Percentiles rank a stretch among this genome's conserved stretches.
These are phyloP conservation scores for Drosophila pandora DNA, from an alignment of 1,140 invertebrate species.

Conservation along the genomic window DNA sequence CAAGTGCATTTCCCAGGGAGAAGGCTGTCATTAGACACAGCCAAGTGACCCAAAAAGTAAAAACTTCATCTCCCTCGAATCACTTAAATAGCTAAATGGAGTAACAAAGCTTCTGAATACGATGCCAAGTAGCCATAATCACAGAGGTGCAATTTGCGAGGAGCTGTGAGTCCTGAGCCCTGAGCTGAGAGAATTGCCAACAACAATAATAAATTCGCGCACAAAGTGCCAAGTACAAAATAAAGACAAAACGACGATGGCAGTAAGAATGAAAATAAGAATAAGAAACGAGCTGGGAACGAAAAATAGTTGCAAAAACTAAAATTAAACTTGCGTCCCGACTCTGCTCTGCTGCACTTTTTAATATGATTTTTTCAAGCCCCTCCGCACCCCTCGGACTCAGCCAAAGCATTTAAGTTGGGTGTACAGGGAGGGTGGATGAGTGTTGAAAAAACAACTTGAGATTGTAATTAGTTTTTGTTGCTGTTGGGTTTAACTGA, in stretches of 20 bases:
- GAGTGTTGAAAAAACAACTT: slow-evolving; percentile 81
- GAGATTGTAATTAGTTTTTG: slow-evolving; percentile 82
- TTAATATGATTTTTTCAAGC: slow-evolving; percentile 64
- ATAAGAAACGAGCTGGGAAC: slow-evolving; percentile 29
- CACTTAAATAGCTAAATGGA: slow-evolving; percentile 65
- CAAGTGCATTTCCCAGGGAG: slow-evolving; percentile 66
- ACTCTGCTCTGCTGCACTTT: slow-evolving; percentile 40
- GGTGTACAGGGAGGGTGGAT: slow-evolving; percentile 15
- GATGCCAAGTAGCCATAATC: slow-evolving; percentile 73
- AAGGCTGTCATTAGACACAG: slow-evolving; percentile 58
- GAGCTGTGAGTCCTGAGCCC: slow-evolving; percentile 16
- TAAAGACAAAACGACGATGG: slow-evolving; percentile 56
- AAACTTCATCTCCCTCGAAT: not conserved
- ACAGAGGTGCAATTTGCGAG: slow-evolving; percentile 73
- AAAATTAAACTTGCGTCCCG: slow-evolving; percentile 68
- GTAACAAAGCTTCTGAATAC: slow-evolving; percentile 45
- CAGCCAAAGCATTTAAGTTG: slow-evolving; percentile 48
- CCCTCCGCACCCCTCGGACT: slow-evolving; percentile 11
- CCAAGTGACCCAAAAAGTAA: slow-evolving; percentile 23
- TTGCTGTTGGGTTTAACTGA: slow-evolving; percentile 70
- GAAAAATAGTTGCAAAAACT: slow-evolving; percentile 74
- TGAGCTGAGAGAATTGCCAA: slow-evolving; percentile 27
- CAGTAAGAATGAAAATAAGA: slow-evolving; percentile 7
- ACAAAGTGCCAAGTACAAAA: slow-evolving; percentile 69
- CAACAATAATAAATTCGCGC: slow-evolving; percentile 68